These are phyloP conservation scores for Butorides virescens DNA, from an alignment of 2,113 vertebrate genomes.

Conservation along the genomic window DNA sequence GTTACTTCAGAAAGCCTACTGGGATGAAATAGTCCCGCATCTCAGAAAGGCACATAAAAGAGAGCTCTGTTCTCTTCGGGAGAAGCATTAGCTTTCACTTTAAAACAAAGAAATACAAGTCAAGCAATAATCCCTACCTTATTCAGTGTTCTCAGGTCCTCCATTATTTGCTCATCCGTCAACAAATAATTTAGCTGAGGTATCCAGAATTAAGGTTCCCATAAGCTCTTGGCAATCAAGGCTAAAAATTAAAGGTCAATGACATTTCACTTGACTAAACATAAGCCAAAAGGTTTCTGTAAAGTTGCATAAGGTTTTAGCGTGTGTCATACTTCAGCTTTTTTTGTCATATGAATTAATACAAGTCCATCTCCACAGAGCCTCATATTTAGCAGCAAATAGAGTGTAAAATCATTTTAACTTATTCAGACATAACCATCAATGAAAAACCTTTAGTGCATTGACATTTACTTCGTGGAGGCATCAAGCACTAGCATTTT, in stretches of 20 bases:
- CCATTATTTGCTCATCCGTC: constrained; percentile 98
- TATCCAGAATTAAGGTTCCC: constrained; percentile 82
- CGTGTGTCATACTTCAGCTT: neutral
- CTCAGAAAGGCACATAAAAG: neutral
- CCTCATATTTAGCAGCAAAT: neutral
- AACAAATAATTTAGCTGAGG: constrained; percentile 97
- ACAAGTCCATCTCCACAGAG: neutral
- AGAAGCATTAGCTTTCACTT: neutral
- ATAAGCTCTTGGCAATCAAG: neutral
- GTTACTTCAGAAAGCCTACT: neutral
- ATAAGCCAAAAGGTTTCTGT: neutral
- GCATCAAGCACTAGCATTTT: neutral
- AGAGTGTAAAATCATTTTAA: neutral
- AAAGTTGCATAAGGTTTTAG: neutral
- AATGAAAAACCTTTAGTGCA: neutral
- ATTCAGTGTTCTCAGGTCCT: constrained; percentile 93
- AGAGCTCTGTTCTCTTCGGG: neutral
- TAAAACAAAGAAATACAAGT: neutral
- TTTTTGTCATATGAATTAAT: neutral
- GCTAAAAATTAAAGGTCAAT: neutral
- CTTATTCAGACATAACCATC: neutral
- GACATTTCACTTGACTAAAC: neutral
- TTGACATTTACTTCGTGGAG: neutral
- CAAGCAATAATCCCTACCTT: constrained; percentile 77
- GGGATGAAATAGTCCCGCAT: neutral